Conservation (phyloP, 1,140 invertebrate genomes). For the Psix sp. region DNA sequence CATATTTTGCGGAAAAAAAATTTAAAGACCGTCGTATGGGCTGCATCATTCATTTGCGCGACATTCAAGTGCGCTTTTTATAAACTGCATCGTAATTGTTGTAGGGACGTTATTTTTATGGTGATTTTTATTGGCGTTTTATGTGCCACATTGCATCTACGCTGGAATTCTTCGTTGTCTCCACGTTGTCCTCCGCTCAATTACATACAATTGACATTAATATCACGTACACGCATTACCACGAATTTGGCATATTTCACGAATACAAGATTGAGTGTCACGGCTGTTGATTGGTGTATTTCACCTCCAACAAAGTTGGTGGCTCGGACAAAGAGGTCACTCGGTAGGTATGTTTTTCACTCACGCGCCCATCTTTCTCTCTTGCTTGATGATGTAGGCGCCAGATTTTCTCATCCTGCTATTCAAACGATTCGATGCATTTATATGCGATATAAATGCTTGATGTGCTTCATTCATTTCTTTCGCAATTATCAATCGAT, state of each 20-base stretch:
- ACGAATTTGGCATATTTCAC: slow-evolving; percentile 49
- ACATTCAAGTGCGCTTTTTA: neutral
- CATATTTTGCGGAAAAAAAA: too few species aligned
- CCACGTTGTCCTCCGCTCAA: slow-evolving; percentile 42
- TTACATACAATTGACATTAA: slow-evolving; percentile 50
- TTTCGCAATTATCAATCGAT: too few species aligned
- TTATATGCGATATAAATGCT: slow-evolving; percentile 31
- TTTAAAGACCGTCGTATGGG: too few species aligned
- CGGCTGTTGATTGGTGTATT: slow-evolving; percentile 14
- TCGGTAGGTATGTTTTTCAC: slow-evolving; percentile 35
- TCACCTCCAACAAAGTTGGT: slow-evolving; percentile 14
- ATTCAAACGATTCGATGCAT: slow-evolving; percentile 24
- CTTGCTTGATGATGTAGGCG: slow-evolving; percentile 14
- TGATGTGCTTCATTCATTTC: slow-evolving; percentile 9
- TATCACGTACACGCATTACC: slow-evolving; percentile 42
- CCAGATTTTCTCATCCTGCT: slow-evolving; percentile 27
- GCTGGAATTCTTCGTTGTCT: slow-evolving; percentile 47
- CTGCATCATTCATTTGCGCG: too few species aligned
- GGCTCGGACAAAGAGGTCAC: slow-evolving; percentile 45
- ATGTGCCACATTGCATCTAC: slow-evolving; percentile 33
- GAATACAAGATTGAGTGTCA: slow-evolving; percentile 42
- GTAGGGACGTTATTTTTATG: slow-evolving; percentile 51
- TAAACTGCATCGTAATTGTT: slow-evolving; percentile 39
- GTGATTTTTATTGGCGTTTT: slow-evolving; percentile 49
- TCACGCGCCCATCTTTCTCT: slow-evolving; percentile 9